Evolutionary conservation across 2,888 invertebrate genomes (phyloP).

Genomic region (Eugnorisma glareosa): DNA sequence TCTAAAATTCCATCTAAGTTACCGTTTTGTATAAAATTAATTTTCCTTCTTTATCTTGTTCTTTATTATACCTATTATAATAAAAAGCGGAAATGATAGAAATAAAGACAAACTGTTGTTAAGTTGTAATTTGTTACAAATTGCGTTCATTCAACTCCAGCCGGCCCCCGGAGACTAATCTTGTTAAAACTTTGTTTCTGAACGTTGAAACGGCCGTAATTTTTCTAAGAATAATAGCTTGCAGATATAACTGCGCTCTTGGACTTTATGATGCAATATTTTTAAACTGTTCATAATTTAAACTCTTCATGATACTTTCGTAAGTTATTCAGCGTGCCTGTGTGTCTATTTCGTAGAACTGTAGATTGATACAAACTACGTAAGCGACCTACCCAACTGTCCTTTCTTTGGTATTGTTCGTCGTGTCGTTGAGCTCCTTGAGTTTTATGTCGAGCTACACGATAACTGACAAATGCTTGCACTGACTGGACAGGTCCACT

Average conservation of each 20-base stretch:
- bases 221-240: conserved; percentile 58
- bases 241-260: conserved; percentile 43
- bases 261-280: conserved; percentile 38
- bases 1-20: conserved; percentile 43
- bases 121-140: conserved; percentile 73
- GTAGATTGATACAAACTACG: not conserved
- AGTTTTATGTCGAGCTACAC: too few species aligned
- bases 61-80: conserved; percentile 58
- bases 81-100: conserved; percentile 61
- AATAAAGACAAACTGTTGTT: conserved; percentile 67
- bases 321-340: not conserved
- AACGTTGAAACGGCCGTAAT: conserved; percentile 45
- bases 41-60: conserved; percentile 18
- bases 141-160: conserved; percentile 72
- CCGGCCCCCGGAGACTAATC: conserved; percentile 71
- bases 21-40: conserved; percentile 33
- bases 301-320: conserved; percentile 9
- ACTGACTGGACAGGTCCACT: too few species aligned
- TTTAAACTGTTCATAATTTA: conserved; percentile 11
- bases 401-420: too few species aligned
- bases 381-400: too few species aligned
- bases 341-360: not conserved
- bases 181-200: conserved; percentile 70
- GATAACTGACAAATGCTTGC: too few species aligned
- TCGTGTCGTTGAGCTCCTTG: too few species aligned